A percentile compares a stretch with the other conserved stretches of the same genome.
Evolutionary conservation across 2,113 vertebrate species (phyloP).

Genomic region (Mesembrinibis cayennensis): DNA sequence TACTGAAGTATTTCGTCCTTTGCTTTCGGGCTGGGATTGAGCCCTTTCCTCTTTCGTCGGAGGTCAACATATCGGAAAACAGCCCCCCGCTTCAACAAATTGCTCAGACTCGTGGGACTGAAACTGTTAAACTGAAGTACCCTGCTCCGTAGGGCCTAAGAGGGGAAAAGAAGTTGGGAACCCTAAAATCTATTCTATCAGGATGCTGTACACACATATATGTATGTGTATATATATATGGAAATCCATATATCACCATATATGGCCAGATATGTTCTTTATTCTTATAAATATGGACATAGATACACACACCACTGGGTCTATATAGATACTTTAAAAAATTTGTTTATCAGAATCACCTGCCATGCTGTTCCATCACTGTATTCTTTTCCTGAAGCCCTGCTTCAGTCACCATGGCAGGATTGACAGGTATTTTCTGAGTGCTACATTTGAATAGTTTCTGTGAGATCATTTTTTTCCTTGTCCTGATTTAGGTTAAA

Average conservation of each 20-base stretch:
- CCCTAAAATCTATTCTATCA: background rate
- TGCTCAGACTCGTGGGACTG: background rate
- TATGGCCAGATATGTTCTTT: background rate
- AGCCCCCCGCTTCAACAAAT: rapidly evolving
- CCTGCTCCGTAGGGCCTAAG: background rate
- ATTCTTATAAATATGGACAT: background rate
- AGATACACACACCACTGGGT: background rate
- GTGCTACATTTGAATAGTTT: background rate
- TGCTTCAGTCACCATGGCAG: conserved; percentile 4
- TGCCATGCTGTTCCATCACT: conserved; percentile 2
- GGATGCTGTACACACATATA: background rate
- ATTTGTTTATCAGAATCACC: conserved; percentile 18
- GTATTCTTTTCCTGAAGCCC: conserved; percentile 42
- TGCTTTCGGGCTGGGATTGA: background rate
- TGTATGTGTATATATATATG: background rate
- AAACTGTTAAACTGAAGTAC: background rate
- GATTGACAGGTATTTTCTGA: conserved; percentile 17
- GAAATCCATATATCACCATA: background rate
- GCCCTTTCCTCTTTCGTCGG: rapidly evolving
- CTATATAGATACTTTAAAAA: background rate
- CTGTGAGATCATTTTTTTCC: conserved; percentile 20
- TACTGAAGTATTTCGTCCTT: background rate
- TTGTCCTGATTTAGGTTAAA: conserved; percentile 43
- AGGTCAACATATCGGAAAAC: background rate
- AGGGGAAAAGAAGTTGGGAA: background rate